Evolutionary conservation across 2,113 vertebrate genomes (phyloP).

Genomic region (Halcyon senegalensis): DNA sequence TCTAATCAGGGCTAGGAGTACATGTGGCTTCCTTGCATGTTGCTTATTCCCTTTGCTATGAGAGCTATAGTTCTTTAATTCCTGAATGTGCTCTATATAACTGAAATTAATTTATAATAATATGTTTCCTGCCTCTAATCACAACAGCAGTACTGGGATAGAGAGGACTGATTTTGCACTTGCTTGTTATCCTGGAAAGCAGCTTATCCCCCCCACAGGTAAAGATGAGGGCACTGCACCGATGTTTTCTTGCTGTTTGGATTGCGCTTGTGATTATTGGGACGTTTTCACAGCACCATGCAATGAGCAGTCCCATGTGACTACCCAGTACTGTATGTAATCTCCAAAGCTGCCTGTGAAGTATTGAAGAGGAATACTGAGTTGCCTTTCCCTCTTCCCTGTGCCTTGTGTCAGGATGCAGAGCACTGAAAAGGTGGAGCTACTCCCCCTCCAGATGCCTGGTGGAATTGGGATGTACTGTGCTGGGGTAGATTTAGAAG

Average conservation of each 20-base stretch:
- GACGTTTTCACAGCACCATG: background rate
- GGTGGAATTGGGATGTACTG: background rate
- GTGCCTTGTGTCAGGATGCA: background rate
- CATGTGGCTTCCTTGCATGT: background rate
- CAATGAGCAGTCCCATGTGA: background rate
- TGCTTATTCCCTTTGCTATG: background rate
- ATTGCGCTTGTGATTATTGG: background rate
- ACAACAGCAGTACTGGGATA: background rate
- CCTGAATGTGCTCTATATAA: background rate
- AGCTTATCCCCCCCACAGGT: rapidly evolving
- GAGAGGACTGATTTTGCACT: background rate
- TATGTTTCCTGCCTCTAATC: background rate
- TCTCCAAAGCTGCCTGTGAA: background rate
- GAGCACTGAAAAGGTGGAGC: background rate
- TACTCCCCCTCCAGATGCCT: background rate
- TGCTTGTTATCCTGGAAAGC: background rate
- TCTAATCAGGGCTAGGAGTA: background rate
- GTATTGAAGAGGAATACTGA: background rate
- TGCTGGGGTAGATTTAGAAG: background rate
- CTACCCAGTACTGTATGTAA: background rate
- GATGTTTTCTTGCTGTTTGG: background rate
- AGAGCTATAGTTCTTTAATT: background rate
- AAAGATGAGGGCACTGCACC: background rate
- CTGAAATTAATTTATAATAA: background rate
- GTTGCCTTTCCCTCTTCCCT: background rate